These are phyloP conservation scores for Sarcophaga bullata DNA, from an alignment of 1,140 invertebrate species.

Conservation along the genomic window DNA sequence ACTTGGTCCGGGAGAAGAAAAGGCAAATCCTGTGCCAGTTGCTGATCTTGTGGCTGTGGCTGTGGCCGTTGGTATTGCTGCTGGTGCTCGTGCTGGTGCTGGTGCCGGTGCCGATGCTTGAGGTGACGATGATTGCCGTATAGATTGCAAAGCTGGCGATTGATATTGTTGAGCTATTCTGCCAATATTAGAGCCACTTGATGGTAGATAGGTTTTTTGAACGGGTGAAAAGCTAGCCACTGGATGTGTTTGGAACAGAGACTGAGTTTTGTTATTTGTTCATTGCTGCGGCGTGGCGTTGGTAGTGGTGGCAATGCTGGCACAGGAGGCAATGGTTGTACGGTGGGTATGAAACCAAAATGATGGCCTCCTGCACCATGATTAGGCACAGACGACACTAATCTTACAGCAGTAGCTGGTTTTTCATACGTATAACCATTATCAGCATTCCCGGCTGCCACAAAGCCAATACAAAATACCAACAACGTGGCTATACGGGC, in stretches of 20 bases:
- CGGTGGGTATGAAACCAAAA: slow-evolving; percentile 55
- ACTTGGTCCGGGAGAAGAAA: background rate
- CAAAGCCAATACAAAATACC: background rate
- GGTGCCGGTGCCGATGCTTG: background rate
- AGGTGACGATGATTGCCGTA: background rate
- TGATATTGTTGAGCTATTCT: slow-evolving; percentile 34
- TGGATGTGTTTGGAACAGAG: slow-evolving; percentile 44
- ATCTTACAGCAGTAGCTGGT: slow-evolving; percentile 50
- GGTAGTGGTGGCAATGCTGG: slow-evolving; percentile 55
- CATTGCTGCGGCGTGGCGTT: background rate
- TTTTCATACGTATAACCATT: slow-evolving; percentile 57
- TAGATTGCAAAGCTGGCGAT: background rate
- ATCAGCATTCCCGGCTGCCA: slow-evolving; percentile 40
- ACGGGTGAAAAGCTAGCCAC: slow-evolving; percentile 40
- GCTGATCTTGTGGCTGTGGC: background rate
- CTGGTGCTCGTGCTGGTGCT: background rate
- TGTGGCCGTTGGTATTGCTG: background rate
- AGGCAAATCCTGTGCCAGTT: background rate
- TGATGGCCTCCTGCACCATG: slow-evolving; percentile 49
- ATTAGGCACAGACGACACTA: slow-evolving; percentile 43
- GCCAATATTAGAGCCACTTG: background rate
- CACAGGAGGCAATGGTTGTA: slow-evolving; percentile 56
- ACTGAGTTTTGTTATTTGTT: slow-evolving; percentile 13
- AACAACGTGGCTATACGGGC: background rate
- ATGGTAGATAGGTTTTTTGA: background rate